phyloP scores from a whole-genome alignment of 2,797 vertebrate species.

The Spinus olivaceus region DNA sequence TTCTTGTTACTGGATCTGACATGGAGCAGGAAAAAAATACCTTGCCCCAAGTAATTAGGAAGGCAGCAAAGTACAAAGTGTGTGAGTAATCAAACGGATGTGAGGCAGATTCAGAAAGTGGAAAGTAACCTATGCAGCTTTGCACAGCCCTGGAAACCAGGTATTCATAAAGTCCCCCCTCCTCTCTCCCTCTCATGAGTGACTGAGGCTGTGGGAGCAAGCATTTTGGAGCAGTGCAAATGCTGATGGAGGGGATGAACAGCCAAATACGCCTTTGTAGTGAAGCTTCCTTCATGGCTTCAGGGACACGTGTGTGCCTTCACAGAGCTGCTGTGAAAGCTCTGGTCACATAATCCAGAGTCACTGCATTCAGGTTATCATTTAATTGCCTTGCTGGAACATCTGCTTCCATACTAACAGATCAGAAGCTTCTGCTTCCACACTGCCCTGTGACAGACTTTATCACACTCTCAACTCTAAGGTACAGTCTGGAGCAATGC shows the following conservation, averaged over 20 bases:
- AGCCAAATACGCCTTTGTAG: accelerated
- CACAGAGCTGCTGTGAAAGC: neutral
- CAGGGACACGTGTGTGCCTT: neutral
- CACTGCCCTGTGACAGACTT: neutral
- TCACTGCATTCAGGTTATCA: neutral
- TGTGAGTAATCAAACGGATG: neutral
- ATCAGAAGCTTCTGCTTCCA: neutral
- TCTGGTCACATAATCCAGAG: neutral
- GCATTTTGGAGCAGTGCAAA: neutral
- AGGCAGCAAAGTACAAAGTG: neutral
- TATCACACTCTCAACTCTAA: neutral
- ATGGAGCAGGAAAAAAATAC: neutral
- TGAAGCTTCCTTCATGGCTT: neutral
- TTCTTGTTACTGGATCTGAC: neutral
- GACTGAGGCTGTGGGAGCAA: neutral
- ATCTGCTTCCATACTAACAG: neutral
- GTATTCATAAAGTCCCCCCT: neutral
- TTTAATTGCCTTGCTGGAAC: neutral
- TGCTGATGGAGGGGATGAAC: accelerated
- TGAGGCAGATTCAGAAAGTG: neutral
- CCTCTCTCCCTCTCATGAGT: neutral
- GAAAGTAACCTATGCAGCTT: neutral
- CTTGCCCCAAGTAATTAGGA: neutral
- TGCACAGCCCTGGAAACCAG: neutral
- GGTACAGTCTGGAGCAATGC: neutral